Evolutionary conservation across 1,140 invertebrate genomes (phyloP).

Genomic region (Tetragnatha versicolor): DNA sequence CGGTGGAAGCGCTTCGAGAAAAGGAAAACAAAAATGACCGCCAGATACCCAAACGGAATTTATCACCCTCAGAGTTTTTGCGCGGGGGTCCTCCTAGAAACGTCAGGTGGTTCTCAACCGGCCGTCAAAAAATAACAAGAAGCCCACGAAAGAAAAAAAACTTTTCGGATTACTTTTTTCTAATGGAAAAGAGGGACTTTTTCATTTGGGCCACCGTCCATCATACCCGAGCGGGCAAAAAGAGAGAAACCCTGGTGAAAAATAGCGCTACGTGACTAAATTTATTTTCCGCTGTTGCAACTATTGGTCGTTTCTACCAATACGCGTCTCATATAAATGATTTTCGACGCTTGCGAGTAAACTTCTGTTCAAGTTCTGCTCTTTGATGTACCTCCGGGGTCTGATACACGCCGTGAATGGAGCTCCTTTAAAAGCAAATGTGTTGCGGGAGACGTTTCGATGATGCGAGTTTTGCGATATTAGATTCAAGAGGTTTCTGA

Average conservation of each 20-base stretch:
- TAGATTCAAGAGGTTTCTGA: too few species aligned
- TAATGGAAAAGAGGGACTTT: slow-evolving; percentile 21
- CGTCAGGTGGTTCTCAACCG: slow-evolving; percentile 13
- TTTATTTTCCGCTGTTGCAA: slow-evolving; percentile 29
- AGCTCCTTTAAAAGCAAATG: too few species aligned
- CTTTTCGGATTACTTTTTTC: slow-evolving; percentile 6
- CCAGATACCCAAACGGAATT: too few species aligned
- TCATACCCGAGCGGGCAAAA: slow-evolving; percentile 1
- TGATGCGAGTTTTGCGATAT: too few species aligned
- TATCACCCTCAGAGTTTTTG: background rate
- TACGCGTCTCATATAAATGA: slow-evolving; percentile 17
- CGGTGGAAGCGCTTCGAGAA: too few species aligned
- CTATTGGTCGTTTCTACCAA: slow-evolving; percentile 30
- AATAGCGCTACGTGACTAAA: slow-evolving; percentile 24
- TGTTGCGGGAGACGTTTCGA: too few species aligned
- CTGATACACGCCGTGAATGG: too few species aligned
- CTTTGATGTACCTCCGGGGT: too few species aligned
- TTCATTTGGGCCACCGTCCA: slow-evolving; percentile 38
- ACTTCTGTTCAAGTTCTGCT: slow-evolving; percentile 26
- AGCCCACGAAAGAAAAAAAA: slow-evolving; percentile 13
- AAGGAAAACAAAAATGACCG: too few species aligned
- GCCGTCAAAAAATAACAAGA: slow-evolving; percentile 25
- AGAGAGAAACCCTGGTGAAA: slow-evolving; percentile 9
- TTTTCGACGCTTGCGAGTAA: slow-evolving; percentile 25
- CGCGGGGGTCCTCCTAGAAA: background rate